Evolutionary conservation across 2,113 vertebrate genomes (phyloP).

Genomic region (Isurus oxyrinchus): DNA sequence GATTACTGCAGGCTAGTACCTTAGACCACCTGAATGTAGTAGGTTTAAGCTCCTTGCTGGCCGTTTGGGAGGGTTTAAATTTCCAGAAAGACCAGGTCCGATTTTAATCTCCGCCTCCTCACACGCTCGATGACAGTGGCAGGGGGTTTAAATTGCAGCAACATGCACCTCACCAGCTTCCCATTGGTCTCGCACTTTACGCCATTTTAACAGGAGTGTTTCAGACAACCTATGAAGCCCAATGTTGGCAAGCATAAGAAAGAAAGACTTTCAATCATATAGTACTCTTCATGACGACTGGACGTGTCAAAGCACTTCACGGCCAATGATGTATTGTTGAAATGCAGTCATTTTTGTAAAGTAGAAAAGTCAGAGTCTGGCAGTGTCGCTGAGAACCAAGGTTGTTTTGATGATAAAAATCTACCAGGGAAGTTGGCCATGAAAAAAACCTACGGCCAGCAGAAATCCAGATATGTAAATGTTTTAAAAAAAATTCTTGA

Average conservation of each 20-base stretch:
- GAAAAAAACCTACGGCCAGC: neutral
- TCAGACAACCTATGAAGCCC: neutral
- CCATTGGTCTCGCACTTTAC: no score
- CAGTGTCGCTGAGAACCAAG: neutral
- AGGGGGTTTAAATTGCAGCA: neutral
- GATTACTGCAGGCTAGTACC: slow-evolving; percentile 31
- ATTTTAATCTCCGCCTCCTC: neutral
- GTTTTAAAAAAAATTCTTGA: neutral
- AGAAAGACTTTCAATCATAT: neutral
- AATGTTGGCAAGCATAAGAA: neutral
- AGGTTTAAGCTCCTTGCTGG: neutral
- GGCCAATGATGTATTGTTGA: neutral
- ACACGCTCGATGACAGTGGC: neutral
- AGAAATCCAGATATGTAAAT: neutral
- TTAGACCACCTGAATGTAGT: neutral
- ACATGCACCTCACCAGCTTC: neutral
- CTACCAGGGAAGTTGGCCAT: neutral
- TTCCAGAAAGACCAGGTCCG: neutral
- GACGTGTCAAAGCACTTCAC: no score
- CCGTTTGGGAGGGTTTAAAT: neutral
- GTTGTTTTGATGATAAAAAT: neutral
- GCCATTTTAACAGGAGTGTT: neutral
- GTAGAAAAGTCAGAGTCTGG: no score
- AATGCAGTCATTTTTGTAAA: neutral
- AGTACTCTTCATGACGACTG: neutral